Conservation (phyloP, 2,888 invertebrate species). For the Drosophila engyochracea region DNA sequence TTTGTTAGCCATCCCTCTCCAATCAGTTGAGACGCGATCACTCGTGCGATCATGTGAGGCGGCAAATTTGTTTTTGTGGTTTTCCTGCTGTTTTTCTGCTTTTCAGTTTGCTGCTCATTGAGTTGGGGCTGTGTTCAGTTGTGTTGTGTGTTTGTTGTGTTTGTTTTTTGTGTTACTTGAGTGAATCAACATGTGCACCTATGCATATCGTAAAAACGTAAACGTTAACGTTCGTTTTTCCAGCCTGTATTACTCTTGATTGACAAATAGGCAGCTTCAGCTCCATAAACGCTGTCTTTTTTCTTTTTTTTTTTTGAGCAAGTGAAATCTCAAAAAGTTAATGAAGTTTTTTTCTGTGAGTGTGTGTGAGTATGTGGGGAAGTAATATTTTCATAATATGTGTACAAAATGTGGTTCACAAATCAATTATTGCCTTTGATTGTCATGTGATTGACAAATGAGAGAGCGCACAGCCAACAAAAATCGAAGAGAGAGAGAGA, state of each 20-base stretch:
- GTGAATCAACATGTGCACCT: slow-evolving; percentile 85
- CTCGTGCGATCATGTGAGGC: slow-evolving; percentile 84
- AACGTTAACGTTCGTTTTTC: slow-evolving; percentile 58
- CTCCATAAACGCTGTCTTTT: slow-evolving; percentile 38
- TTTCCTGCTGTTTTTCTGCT: slow-evolving; percentile 78
- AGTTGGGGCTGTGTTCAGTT: slow-evolving; percentile 26
- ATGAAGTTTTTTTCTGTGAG: slow-evolving; percentile 65
- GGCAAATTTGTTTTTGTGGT: slow-evolving; percentile 85
- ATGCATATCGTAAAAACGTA: slow-evolving; percentile 83
- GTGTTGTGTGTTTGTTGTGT: slow-evolving; percentile 8
- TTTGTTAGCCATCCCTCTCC: not conserved
- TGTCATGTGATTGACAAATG: slow-evolving; percentile 75
- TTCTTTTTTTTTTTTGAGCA: slow-evolving; percentile 35
- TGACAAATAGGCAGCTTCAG: slow-evolving; percentile 67
- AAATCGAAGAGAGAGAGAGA: slow-evolving; percentile 5
- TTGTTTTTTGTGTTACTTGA: slow-evolving; percentile 56
- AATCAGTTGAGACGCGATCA: slow-evolving; percentile 54
- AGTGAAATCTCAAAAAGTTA: slow-evolving; percentile 80
- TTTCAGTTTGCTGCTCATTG: slow-evolving; percentile 25
- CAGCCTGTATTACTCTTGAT: slow-evolving; percentile 60
- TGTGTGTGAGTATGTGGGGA: slow-evolving; percentile 23
- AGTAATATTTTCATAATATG: slow-evolving; percentile 37
- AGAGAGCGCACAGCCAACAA: slow-evolving; percentile 1
- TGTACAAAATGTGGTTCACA: slow-evolving; percentile 68
- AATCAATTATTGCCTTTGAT: slow-evolving; percentile 68